phyloP scores from a whole-genome alignment of 35 echinoderm and acorn worm species.

The Stichopus chloronotus region DNA sequence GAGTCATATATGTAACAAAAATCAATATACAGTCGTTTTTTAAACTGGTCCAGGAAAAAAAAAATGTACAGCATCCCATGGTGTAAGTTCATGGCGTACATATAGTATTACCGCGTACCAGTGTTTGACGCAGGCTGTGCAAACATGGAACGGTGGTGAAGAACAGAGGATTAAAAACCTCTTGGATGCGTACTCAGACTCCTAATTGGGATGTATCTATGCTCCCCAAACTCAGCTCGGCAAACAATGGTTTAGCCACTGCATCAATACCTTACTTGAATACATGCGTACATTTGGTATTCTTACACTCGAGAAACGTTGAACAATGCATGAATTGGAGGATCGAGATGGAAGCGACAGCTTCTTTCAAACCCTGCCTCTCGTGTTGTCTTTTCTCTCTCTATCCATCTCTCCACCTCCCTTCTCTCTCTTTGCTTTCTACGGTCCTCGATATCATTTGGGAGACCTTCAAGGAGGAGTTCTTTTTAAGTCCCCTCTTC shows the following conservation, averaged over 20 bases:
- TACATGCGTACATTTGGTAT: not conserved
- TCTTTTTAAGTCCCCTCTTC: slow-evolving; percentile 15
- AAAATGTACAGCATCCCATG: too few species aligned
- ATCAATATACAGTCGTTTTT: too few species aligned
- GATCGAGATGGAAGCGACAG: slow-evolving; percentile 21
- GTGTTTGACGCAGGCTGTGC: not conserved
- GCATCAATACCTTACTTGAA: slow-evolving; percentile 41
- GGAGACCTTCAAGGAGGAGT: slow-evolving; percentile 19
- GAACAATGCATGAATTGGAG: slow-evolving; percentile 3
- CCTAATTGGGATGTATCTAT: slow-evolving; percentile 42
- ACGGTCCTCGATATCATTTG: not conserved
- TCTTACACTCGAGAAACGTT: slow-evolving; percentile 16
- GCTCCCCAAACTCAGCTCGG: not conserved
- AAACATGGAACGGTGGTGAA: slow-evolving; percentile 22
- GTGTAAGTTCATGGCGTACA: too few species aligned
- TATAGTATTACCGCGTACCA: too few species aligned
- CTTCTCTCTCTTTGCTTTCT: not conserved
- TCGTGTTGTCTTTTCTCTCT: slow-evolving; percentile 29
- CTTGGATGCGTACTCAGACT: not conserved
- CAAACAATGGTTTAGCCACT: not conserved
- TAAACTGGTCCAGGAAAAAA: too few species aligned
- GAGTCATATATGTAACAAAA: too few species aligned
- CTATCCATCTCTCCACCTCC: not conserved
- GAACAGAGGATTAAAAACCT: not conserved
- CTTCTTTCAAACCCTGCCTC: not conserved